Conservation (phyloP, 2,797 vertebrate species). For the Sebastes minor region DNA sequence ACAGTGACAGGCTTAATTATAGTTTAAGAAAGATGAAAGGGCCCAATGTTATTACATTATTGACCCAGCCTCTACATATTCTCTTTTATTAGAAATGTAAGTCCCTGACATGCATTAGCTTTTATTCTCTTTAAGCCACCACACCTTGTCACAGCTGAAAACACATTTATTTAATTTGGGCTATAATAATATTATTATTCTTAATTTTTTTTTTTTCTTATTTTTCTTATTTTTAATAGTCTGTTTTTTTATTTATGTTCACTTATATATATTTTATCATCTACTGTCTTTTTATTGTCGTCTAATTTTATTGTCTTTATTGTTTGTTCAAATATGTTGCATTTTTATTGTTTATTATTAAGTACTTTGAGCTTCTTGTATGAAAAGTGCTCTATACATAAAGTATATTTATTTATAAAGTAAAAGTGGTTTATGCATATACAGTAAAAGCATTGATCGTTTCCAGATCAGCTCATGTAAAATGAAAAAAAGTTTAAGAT, state of each 20-base stretch:
- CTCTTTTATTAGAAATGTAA: background rate
- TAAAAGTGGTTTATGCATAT: conserved; percentile 7
- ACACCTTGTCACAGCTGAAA: background rate
- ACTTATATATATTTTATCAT: background rate
- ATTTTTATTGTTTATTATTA: too few species aligned
- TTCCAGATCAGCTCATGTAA: background rate
- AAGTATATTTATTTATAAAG: background rate
- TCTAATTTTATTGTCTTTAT: too few species aligned
- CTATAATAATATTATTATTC: fast-evolving
- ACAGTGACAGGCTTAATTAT: background rate
- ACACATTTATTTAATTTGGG: fast-evolving
- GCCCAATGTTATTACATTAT: background rate
- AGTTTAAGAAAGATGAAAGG: background rate
- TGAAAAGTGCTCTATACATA: background rate
- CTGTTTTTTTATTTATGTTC: too few species aligned
- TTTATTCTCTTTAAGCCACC: background rate
- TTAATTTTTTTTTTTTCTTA: background rate
- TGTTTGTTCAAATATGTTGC: too few species aligned
- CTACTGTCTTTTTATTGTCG: background rate
- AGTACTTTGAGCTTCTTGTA: background rate
- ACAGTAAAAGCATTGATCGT: background rate
- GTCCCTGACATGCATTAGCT: background rate
- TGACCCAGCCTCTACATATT: background rate
- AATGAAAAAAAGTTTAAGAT: background rate
- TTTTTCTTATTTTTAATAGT: background rate